These are phyloP conservation scores for Galerucella pusilla DNA, from an alignment of 2,888 invertebrate species.

Conservation along the genomic window DNA sequence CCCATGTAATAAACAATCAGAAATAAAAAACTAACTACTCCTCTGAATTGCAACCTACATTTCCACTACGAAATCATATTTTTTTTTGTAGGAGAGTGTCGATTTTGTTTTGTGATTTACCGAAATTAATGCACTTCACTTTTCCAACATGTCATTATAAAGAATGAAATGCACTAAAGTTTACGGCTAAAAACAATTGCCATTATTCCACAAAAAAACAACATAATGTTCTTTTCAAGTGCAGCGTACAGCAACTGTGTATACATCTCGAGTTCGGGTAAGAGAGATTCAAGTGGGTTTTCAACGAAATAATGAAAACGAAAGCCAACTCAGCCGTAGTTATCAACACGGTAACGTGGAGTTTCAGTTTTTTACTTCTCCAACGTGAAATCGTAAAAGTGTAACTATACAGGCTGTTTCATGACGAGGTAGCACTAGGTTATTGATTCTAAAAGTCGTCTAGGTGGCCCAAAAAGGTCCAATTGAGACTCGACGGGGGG, in stretches of 20 bases:
- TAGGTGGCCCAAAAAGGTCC: no score
- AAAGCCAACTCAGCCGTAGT: slow-evolving; percentile 25
- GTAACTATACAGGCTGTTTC: no score
- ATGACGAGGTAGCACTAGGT: no score
- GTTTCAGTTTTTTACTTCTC: no score
- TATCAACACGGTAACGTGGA: slow-evolving; percentile 10
- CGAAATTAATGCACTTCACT: slow-evolving; percentile 37
- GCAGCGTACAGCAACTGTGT: slow-evolving; percentile 29
- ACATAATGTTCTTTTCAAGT: slow-evolving; percentile 47
- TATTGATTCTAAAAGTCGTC: no score
- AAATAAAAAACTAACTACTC: background rate
- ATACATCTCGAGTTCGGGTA: slow-evolving; percentile 33
- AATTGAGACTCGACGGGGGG: no score
- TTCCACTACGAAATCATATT: background rate
- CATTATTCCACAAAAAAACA: slow-evolving; percentile 44
- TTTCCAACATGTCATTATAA: slow-evolving; percentile 34
- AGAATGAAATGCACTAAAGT: slow-evolving; percentile 36
- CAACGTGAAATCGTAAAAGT: no score
- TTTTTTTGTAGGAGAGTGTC: background rate
- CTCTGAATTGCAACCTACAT: background rate
- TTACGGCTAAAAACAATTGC: slow-evolving; percentile 47
- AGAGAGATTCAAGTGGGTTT: slow-evolving; percentile 26
- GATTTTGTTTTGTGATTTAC: slow-evolving; percentile 25
- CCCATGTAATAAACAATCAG: no score
- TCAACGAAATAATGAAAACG: slow-evolving; percentile 26